Evolutionary conservation across 2,888 invertebrate species (phyloP), one percentile per base, ranked within the genome.

Genomic region (Lasioglossum malachurum): DNA sequence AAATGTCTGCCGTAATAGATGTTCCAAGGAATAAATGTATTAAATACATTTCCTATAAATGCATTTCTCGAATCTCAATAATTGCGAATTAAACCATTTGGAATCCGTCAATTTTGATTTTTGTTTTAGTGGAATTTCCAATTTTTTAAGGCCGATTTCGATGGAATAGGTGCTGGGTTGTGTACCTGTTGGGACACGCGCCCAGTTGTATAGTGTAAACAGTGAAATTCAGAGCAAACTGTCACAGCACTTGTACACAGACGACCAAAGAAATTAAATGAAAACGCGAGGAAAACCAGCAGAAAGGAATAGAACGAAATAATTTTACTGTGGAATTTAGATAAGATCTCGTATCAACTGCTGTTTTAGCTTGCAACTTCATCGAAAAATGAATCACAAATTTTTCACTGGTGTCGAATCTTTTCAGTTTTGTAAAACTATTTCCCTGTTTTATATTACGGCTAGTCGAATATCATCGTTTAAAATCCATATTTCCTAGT

Each of bases 191-290:
- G 12, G 57, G n/a, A n/a, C 57, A 57, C n/a, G 57, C 57, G 57
- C 12, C n/a, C 7, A 57, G 57, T 57, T 57, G 4, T 57, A 4
- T 12, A n/a, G n/a, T 57, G n/a, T 27, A 12, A 57, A 57, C n/a
- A n/a, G 57, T 57, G 57, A 57, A 57, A 57, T 57, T 4, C 57
- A 57, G 57, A n/a, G n/a, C 57, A 57, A 57, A n/a, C 57, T 57
- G n/a, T 27, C 57, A 57, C 0, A 57, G 53, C 53, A 23, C n/a
- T 3, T n/a, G 12, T 57, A 4, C 12, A n/a, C n/a, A n/a, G 57
- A 57, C n/a, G 57, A 57, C n/a, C 12, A 16, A 64, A 41, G 23
- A 27, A 67, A 49, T 57, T 57, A 14, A 46, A 10, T 19, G 23
- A 14, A 60, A 44, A 35, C 38, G 4, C 10, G n/a, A 19, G 19